Conservation (phyloP, 2,888 invertebrate genomes). For the Blera fallax region DNA sequence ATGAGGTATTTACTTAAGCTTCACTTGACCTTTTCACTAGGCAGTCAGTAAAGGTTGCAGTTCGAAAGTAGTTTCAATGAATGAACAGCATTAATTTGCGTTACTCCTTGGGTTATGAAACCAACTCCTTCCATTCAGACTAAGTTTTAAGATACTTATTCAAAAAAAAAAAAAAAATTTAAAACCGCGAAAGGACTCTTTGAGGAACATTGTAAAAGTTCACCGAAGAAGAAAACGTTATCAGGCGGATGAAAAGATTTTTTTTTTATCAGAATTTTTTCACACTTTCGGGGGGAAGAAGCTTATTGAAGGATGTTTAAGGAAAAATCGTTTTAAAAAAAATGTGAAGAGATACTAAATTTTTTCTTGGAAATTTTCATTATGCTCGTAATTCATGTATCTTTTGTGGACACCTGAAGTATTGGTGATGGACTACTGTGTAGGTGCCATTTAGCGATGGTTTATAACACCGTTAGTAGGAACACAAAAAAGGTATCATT, state of each 20-base stretch:
- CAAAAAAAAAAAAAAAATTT: neutral
- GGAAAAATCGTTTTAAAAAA: neutral
- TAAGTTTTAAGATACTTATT: neutral
- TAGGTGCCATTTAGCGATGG: neutral
- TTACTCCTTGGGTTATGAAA: too few relatives aligned
- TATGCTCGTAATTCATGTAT: neutral
- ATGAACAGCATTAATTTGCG: neutral
- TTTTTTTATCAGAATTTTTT: neutral
- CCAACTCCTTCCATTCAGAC: too few relatives aligned
- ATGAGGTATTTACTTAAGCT: neutral
- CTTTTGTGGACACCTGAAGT: neutral
- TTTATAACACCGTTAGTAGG: too few relatives aligned
- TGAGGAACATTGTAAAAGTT: neutral
- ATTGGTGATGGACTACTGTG: neutral
- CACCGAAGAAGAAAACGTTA: neutral
- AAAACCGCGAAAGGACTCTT: neutral
- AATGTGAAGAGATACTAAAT: neutral
- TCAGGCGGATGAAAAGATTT: neutral
- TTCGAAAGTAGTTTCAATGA: neutral
- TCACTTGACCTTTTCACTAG: neutral
- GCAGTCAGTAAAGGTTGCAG: neutral
- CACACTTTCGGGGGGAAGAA: neutral
- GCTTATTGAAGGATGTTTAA: neutral
- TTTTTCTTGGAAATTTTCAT: neutral
- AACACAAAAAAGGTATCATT: too few relatives aligned